These are phyloP conservation scores for Synanthedon vespiformis DNA, from an alignment of 2,888 invertebrate genomes.

Conservation along the genomic window DNA sequence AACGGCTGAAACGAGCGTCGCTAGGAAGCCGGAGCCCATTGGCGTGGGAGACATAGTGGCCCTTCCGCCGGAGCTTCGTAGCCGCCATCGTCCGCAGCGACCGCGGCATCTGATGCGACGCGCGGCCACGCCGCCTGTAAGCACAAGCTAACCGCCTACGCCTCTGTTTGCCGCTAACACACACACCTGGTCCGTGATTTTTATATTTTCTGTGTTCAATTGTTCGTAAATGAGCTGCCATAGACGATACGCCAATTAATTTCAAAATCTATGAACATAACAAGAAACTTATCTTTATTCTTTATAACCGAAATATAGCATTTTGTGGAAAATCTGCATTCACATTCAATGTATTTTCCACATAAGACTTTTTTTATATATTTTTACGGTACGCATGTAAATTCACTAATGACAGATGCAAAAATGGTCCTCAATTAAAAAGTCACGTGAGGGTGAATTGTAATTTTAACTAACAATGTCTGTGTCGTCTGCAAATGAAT, in stretches of 20 bases:
- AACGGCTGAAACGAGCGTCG: constrained; percentile 20
- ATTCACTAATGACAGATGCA: neutral
- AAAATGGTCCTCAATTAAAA: neutral
- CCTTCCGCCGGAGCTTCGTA: constrained; percentile 57
- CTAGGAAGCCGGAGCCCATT: constrained; percentile 32
- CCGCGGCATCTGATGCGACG: constrained; percentile 64
- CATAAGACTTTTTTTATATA: too few relatives aligned
- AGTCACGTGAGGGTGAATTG: neutral
- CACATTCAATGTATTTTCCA: too few relatives aligned
- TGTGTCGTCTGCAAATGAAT: neutral
- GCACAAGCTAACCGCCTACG: constrained; percentile 53
- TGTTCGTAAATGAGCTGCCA: too few relatives aligned
- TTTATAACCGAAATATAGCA: too few relatives aligned
- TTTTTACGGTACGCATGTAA: neutral
- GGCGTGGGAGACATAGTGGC: constrained; percentile 52
- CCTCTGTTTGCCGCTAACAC: constrained; percentile 62
- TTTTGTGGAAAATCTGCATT: too few relatives aligned
- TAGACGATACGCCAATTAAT: too few relatives aligned
- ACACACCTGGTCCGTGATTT: constrained; percentile 55
- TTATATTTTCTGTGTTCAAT: neutral
- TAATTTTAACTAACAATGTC: neutral
- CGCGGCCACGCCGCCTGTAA: constrained; percentile 70
- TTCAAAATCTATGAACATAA: too few relatives aligned
- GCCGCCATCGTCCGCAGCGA: constrained; percentile 48
- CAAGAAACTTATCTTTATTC: too few relatives aligned